A percentile compares a stretch with the other conserved stretches of the same genome.
phyloP scores from a whole-genome alignment of 2,797 vertebrate species.

The Remorina albescens region DNA sequence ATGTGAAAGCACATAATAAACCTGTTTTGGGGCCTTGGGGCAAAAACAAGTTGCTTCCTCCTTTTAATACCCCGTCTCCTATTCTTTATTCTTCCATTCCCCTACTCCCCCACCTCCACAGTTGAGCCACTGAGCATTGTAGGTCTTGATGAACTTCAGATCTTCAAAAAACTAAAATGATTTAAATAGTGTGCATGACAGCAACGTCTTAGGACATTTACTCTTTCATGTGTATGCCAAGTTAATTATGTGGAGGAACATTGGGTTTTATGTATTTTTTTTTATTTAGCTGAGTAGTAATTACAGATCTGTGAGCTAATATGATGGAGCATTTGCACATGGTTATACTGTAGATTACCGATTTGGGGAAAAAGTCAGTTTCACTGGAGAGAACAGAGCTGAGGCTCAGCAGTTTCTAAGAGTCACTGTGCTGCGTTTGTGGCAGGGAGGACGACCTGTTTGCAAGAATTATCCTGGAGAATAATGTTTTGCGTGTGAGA shows the following conservation, averaged over 20 bases:
- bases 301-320: constrained; percentile 25
- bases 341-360: constrained; percentile 5
- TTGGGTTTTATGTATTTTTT: background rate
- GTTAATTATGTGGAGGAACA: constrained; percentile 18
- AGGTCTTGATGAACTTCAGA: constrained; percentile 31
- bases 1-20: background rate
- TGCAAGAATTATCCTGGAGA: constrained; percentile 34
- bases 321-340: constrained; percentile 1
- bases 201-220: background rate
- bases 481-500: constrained; percentile 57
- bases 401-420: constrained; percentile 16
- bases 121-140: constrained; percentile 49
- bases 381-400: constrained; percentile 28
- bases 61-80: background rate
- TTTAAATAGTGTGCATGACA: background rate
- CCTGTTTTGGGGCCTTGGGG: background rate
- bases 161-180: background rate
- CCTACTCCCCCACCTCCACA: constrained; percentile 28
- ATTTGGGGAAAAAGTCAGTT: background rate
- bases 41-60: background rate
- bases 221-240: constrained; percentile 32
- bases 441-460: constrained; percentile 7
- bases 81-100: too few species aligned
- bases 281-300: constrained; percentile 11
- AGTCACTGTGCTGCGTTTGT: constrained; percentile 13